These are phyloP conservation scores for Oncorhynchus tshawytscha DNA, from an alignment of 2,113 vertebrate species.

Conservation along the genomic window DNA sequence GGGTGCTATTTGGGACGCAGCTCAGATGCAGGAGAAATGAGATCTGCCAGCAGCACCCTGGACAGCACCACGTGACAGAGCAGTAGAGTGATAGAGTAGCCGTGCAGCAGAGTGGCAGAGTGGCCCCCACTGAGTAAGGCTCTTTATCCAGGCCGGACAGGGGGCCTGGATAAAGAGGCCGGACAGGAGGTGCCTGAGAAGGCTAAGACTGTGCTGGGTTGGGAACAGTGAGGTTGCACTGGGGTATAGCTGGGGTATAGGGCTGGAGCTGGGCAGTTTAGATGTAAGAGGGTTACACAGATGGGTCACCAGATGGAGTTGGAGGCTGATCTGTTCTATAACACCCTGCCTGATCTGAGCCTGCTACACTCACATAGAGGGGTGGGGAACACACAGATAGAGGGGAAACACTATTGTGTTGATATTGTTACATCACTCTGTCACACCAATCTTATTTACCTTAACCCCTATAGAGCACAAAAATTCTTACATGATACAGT, in stretches of 20 bases:
- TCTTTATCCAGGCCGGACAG: conserved; percentile 57
- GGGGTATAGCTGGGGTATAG: not conserved
- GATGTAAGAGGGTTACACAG: conserved; percentile 71
- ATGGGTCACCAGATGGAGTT: conserved; percentile 91
- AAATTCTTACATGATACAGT: not conserved
- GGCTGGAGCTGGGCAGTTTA: conserved; percentile 22
- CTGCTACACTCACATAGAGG: conserved; percentile 51
- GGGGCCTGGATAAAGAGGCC: conserved; percentile 13
- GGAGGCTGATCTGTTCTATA: conserved; percentile 71
- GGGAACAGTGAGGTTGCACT: conserved; percentile 8
- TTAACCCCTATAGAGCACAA: conserved; percentile 21
- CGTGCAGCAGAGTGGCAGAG: too few relatives aligned
- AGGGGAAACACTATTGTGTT: not conserved
- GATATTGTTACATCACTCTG: not conserved
- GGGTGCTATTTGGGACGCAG: too few relatives aligned
- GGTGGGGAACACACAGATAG: conserved; percentile 42
- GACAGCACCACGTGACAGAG: conserved; percentile 60
- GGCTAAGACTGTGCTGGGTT: conserved; percentile 27
- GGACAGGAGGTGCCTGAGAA: too few relatives aligned
- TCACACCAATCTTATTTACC: conserved; percentile 1
- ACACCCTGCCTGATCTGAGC: conserved; percentile 55
- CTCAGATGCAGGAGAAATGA: conserved; percentile 26
- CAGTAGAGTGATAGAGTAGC: too few relatives aligned
- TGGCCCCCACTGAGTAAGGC: conserved; percentile 59
- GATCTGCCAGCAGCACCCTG: conserved; percentile 67